Evolutionary conservation across 1,140 invertebrate genomes (phyloP), one percentile per base, ranked within the genome.

Genomic region (Galendromus occidentalis): DNA sequence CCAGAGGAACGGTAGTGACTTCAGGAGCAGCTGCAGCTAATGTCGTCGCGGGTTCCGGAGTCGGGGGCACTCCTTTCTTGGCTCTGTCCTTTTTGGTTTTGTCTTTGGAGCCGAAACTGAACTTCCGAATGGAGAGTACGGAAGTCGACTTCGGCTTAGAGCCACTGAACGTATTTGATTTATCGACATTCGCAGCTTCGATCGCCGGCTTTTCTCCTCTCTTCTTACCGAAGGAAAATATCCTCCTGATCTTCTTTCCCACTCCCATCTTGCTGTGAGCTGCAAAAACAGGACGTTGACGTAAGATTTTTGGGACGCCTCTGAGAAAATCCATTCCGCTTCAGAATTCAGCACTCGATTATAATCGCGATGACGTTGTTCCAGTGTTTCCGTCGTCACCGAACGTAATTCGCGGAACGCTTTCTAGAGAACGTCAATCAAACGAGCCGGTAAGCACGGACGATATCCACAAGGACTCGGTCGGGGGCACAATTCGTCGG

Each of bases 181-280:
- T 59, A 12, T 29, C 22, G 51, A 2, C 51, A 14, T 39, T 39
- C 4, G 33, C 4, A 39, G 33, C 33, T 9, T 39, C 33, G 33
- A 39, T 39, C 4, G 33, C 33, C 33, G 33, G 33, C 33, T 39
- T 39, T 9, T 39, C 51, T 25, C 25, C 51, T 22, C 25, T 59
- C 25, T 59, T 33, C 51, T 22, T 59, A 4, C 25, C 25, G 51
- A 59, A 59, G 20, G 51, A 59, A 33, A 59, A 22, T 2, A 59
- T 33, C 51, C 51, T 25, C 22, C 33, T 59, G 25, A 59, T 25
- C 9, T 59, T 59, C 51, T 59, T 59, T 17, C 33, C 25, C 22
- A 59, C 51, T 59, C 51, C 51, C 51, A 59, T 59, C 51, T 59
- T 59, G 51, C 51, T 59, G 51, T 59, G 51, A 17, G 51, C 51